A percentile compares a stretch with the other conserved stretches of the same genome.
Conservation (phyloP, 1,140 invertebrate species). For the Caerostris extrusa region DNA sequence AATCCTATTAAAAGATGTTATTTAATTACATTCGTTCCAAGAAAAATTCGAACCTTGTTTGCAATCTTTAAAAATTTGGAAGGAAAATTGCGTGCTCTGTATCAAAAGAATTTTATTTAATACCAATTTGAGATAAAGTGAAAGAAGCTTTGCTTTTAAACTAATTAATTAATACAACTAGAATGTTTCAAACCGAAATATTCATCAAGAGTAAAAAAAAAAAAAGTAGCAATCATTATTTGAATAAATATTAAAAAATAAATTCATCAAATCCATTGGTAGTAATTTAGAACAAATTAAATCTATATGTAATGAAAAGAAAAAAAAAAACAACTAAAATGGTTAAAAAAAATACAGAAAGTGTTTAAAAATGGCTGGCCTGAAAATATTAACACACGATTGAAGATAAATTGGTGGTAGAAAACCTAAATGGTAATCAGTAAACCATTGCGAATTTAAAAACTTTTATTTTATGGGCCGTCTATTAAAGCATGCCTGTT, state of each 20-base stretch:
- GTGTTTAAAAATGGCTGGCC: neutral
- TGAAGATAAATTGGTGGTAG: slow-evolving; percentile 14
- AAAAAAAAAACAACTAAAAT: neutral
- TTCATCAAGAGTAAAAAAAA: neutral
- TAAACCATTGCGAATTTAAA: neutral
- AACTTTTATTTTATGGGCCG: slow-evolving; percentile 43
- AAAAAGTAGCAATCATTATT: neutral
- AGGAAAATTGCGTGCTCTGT: neutral
- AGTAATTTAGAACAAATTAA: slow-evolving; percentile 14
- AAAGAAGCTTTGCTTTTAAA: neutral
- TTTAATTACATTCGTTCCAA: neutral
- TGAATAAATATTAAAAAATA: neutral
- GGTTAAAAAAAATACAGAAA: neutral
- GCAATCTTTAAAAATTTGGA: neutral
- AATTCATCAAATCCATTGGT: neutral
- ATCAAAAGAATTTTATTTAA: neutral
- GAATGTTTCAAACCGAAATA: neutral
- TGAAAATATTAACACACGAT: slow-evolving; percentile 19
- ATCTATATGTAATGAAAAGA: slow-evolving; percentile 20
- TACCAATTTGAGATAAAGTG: neutral
- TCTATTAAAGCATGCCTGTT: neutral
- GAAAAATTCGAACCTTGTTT: neutral
- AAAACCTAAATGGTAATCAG: slow-evolving; percentile 16
- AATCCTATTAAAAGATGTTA: neutral
- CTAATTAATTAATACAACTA: neutral